A percentile compares a stretch with the other conserved stretches of the same genome.
Conservation (phyloP, 2,113 vertebrate genomes). For the Todiramphus chloris region DNA sequence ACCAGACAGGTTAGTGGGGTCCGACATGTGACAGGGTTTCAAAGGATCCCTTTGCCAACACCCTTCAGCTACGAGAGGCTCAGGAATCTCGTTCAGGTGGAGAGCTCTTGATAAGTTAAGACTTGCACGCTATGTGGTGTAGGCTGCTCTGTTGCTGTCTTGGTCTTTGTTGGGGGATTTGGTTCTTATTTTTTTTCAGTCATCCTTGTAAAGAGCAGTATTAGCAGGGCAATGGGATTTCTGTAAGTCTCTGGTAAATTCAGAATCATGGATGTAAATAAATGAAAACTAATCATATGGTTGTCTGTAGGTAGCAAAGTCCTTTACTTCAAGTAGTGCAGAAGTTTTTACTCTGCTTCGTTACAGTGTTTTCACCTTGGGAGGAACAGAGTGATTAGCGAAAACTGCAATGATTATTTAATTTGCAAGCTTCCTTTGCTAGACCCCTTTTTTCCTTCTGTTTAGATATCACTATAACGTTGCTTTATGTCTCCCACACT, state of each 20-base stretch:
- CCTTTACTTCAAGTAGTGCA: background rate
- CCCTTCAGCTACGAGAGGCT: constrained; percentile 1
- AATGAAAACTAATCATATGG: background rate
- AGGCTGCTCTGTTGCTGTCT: background rate
- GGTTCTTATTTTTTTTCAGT: background rate
- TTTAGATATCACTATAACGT: background rate
- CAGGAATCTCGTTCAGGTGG: constrained; percentile 33
- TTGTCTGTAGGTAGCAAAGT: background rate
- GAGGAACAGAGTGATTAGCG: background rate
- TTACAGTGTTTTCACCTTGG: background rate
- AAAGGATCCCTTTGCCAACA: constrained; percentile 34
- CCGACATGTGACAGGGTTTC: constrained; percentile 24
- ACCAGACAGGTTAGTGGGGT: constrained; percentile 56
- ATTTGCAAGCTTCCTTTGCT: background rate
- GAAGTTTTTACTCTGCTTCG: background rate
- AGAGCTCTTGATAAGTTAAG: constrained; percentile 42
- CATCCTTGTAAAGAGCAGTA: background rate
- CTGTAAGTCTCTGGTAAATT: background rate
- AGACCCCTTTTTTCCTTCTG: background rate
- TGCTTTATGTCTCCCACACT: background rate
- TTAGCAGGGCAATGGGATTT: background rate
- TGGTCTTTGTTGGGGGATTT: background rate
- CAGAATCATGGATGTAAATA: background rate
- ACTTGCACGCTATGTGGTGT: background rate
- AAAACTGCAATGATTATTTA: background rate